Conservation (phyloP, 2,113 vertebrate species). For the Pelvicachromis taeniatus region DNA sequence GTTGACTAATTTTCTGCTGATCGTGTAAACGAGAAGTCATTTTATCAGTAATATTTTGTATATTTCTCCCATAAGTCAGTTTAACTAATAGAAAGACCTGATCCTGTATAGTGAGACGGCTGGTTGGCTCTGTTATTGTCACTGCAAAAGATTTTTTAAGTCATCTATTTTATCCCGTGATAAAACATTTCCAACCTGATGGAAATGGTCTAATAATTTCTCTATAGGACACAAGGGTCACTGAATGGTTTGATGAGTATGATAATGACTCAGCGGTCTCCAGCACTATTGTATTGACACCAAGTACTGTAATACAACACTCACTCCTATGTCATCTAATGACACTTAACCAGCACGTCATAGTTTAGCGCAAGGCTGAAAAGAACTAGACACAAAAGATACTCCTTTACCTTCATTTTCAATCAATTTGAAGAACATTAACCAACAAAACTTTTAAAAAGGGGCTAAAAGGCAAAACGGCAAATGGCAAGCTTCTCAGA, state of each 20-base stretch:
- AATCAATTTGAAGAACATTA: neutral
- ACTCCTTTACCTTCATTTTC: neutral
- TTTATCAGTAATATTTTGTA: neutral
- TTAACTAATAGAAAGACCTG: neutral
- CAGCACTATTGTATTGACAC: neutral
- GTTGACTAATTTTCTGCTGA: neutral
- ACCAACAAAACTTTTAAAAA: neutral
- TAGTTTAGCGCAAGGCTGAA: neutral
- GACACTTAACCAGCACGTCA: neutral
- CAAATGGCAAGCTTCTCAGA: neutral
- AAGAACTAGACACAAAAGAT: neutral
- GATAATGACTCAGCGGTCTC: neutral
- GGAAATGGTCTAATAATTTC: neutral
- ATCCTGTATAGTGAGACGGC: neutral
- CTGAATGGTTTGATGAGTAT: neutral
- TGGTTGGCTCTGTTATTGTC: neutral
- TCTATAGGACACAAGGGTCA: neutral
- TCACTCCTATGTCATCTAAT: neutral
- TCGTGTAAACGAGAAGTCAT: neutral
- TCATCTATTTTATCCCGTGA: neutral
- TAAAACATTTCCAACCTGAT: neutral
- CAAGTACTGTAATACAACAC: neutral
- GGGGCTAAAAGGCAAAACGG: neutral
- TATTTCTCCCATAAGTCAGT: neutral
- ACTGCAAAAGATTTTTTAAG: neutral